Evolutionary conservation across 2,113 vertebrate species (phyloP).

Genomic region (Bambusicola thoracicus): DNA sequence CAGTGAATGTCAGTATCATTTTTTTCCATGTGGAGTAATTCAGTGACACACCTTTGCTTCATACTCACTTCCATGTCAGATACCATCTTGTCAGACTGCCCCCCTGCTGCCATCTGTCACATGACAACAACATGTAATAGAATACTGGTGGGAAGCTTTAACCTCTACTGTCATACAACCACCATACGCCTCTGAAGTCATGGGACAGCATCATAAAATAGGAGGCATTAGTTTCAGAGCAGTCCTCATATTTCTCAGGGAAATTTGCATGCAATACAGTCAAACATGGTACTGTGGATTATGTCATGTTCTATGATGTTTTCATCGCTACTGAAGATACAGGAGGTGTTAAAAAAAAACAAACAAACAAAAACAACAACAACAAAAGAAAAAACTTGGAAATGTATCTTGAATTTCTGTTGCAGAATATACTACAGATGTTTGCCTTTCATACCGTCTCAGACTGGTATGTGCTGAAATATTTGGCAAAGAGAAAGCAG

Average conservation of each 20-base stretch:
- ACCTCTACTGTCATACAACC: no score
- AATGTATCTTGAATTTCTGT: conserved; percentile 44
- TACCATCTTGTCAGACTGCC: no score
- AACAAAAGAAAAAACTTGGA: conserved; percentile 16
- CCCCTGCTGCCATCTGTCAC: no score
- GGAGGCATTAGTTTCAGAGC: no score
- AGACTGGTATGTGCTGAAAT: conserved; percentile 27
- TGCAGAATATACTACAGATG: conserved; percentile 72
- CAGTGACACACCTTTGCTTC: no score
- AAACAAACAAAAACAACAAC: neutral
- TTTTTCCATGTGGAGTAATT: no score
- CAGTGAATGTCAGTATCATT: no score
- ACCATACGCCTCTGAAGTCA: no score
- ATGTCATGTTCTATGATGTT: conserved; percentile 8
- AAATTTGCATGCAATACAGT: neutral
- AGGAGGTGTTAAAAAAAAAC: neutral
- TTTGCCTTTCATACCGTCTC: conserved; percentile 6
- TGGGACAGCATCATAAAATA: no score
- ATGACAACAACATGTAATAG: no score
- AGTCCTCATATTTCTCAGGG: neutral
- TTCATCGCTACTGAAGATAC: conserved; percentile 26
- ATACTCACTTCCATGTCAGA: no score
- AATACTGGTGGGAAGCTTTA: no score
- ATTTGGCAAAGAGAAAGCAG: conserved; percentile 36
- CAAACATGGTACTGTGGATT: neutral